Conservation (phyloP, 35 echinoderm and acorn worm genomes). For the Holothuria glaberrima region DNA sequence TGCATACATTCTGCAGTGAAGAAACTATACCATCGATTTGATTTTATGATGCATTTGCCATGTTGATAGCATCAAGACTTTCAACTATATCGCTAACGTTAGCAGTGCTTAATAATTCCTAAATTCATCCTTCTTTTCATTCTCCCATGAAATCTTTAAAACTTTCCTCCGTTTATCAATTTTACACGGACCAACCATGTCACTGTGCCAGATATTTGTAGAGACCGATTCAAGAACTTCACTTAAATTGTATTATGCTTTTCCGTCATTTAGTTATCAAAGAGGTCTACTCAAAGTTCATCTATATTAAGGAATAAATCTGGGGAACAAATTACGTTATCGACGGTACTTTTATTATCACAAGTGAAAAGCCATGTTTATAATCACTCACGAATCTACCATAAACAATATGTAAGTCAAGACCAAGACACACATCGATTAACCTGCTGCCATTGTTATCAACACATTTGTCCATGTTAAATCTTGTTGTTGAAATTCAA, state of each 20-base stretch:
- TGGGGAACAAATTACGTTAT: constrained; percentile 28
- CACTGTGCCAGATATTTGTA: background rate
- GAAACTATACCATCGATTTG: background rate
- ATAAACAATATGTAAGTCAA: constrained; percentile 46
- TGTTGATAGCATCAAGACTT: background rate
- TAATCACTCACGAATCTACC: constrained; percentile 53
- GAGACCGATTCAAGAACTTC: background rate
- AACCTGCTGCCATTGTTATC: constrained; percentile 51
- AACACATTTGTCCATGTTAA: constrained; percentile 29
- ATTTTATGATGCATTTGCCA: background rate
- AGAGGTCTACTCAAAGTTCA: constrained; percentile 6
- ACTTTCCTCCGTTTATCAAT: background rate
- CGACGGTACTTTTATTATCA: constrained; percentile 28
- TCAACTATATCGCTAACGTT: background rate
- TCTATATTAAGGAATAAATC: background rate
- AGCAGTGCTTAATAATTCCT: background rate
- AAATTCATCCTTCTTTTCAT: background rate
- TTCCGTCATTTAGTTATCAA: constrained; percentile 55
- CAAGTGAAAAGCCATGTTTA: constrained; percentile 49
- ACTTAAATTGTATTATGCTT: background rate
- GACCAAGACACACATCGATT: constrained; percentile 38
- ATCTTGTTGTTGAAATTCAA: background rate
- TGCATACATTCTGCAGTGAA: too few species aligned
- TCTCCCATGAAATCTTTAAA: background rate
- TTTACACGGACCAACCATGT: too few species aligned